Percentiles rank a stretch among this genome's conserved stretches.
Conservation (phyloP, 2,888 invertebrate genomes). For the Brachynemurus nebulosus region DNA sequence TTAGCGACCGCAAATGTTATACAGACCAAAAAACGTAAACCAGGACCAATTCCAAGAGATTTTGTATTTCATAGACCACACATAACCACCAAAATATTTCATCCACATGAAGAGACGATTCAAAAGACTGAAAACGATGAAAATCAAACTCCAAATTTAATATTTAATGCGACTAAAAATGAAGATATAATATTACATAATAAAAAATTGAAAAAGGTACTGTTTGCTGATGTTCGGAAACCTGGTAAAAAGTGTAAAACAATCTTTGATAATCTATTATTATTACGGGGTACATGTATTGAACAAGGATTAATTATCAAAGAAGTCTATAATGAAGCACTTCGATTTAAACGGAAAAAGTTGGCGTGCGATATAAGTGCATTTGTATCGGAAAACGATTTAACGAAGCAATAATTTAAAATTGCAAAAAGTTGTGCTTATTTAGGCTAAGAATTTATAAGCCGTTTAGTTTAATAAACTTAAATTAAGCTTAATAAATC, state of each 20-base stretch:
- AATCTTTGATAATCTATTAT: conserved; percentile 53
- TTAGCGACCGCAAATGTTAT: no score
- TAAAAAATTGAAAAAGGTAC: conserved; percentile 34
- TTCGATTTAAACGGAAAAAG: conserved; percentile 61
- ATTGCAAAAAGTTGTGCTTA: no score
- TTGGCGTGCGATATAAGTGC: conserved; percentile 50
- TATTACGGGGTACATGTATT: conserved; percentile 53
- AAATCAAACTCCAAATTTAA: background rate
- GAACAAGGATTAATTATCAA: conserved; percentile 53
- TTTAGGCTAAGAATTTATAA: no score
- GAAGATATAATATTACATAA: no score
- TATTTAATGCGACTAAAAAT: no score
- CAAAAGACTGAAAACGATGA: background rate
- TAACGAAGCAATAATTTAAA: no score
- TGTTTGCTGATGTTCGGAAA: conserved; percentile 63
- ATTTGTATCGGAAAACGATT: no score
- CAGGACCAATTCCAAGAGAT: conserved; percentile 63
- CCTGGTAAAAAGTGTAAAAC: conserved; percentile 70
- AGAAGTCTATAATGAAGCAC: conserved; percentile 59
- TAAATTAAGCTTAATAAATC: no score
- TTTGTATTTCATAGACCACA: conserved; percentile 32
- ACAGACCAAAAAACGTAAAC: conserved; percentile 61
- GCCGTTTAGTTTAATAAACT: no score
- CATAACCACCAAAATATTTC: no score
- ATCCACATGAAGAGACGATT: background rate